Base-by-base conservation (phyloP, 64 coral and sea anemone species). In the Porites australiensis region DNA sequence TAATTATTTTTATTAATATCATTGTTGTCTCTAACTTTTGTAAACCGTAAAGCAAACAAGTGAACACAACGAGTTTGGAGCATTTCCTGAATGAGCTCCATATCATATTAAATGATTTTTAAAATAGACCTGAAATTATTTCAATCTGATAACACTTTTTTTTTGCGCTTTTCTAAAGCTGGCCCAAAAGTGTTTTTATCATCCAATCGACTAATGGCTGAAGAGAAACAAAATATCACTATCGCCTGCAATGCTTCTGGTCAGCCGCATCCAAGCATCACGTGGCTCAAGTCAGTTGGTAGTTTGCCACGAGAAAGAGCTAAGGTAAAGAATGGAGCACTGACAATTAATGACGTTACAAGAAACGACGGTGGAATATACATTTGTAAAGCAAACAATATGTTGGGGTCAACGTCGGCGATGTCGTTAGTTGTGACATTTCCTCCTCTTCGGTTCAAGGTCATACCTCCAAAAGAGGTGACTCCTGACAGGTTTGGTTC, bases 291-390 rank as follows among this genome's bases (percentile, higher is more conserved):
- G 77, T n/a, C n/a, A 8, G 0, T 64, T 6, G 74, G 87, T 5
- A 8, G 1, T 4, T 48, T 89, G 64, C 87, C 87, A 50, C 13
- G 45, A 46, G 13, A 48, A 8, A 67, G 70, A 23, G 11, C 52
- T 55, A 6, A 3, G 11, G 6, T 89, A 4, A 49, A 89, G 13
- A 45, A 79, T 4, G 73, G 58, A n/a, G 10, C 54, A 3, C 15
- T 89, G 13, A 19, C 16, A 0, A 58, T 89, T 19, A 0, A 64
- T 10, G 48, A 65, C 2, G 46, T 16, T 49, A 2, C 8, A 50
- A 79, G 51, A 64, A 13, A 51, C 5, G 87, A 89, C 62, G 70
- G 18, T 8, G 87, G 87, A 4, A 89, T 61, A 7, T 89, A 89
- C 64, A 9, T 78, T 2, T 79, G 87, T 78, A 50, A 58, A 65